phyloP scores from a whole-genome alignment of 2,888 invertebrate species.

The Aporophyla nigra region DNA sequence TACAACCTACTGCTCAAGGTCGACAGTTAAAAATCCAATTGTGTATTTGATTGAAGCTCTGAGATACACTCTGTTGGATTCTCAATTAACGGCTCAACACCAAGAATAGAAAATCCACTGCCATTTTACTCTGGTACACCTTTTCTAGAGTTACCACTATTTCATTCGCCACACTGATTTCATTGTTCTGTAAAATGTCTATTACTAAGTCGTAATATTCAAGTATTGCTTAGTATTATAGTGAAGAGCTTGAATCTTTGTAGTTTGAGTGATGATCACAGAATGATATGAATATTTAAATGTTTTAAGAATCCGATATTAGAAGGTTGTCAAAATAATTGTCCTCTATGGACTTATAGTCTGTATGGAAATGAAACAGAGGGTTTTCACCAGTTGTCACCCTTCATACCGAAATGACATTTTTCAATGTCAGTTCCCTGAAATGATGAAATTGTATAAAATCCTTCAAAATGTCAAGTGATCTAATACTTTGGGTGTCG shows the following conservation, averaged over 20 bases:
- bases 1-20: too few relatives aligned
- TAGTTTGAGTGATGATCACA: constrained; percentile 44
- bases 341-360: neutral
- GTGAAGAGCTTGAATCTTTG: constrained; percentile 52
- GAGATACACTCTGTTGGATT: neutral
- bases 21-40: neutral
- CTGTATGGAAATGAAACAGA: neutral
- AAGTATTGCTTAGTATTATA: constrained; percentile 69
- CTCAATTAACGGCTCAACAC: neutral
- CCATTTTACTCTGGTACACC: neutral
- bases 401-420: neutral
- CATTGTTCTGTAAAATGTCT: neutral
- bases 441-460: constrained; percentile 30
- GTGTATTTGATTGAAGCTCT: neutral
- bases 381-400: neutral
- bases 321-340: too few relatives aligned
- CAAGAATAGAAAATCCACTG: neutral
- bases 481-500: constrained; percentile 58
- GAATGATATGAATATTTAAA: constrained; percentile 7
- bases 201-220: constrained; percentile 39
- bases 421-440: constrained; percentile 5
- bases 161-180: neutral
- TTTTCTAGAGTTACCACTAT: neutral
- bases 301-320: constrained; percentile 3
- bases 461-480: constrained; percentile 34